Percentiles rank a stretch among this genome's conserved stretches.
Conservation (phyloP, 1,140 invertebrate species). For the Littorina saxatilis region DNA sequence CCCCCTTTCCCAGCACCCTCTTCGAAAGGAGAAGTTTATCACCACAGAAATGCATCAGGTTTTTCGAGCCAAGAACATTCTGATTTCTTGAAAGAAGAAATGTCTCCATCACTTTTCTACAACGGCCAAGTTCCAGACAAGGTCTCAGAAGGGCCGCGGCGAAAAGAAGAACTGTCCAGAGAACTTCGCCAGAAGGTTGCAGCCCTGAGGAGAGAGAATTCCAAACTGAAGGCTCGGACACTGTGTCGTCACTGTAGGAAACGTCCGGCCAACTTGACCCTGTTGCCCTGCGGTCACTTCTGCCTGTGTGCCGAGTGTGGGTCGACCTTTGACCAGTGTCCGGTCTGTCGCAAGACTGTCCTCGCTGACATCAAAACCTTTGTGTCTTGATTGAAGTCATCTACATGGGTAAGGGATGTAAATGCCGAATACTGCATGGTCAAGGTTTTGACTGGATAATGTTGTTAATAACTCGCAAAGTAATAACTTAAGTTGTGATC, state of each 20-base stretch:
- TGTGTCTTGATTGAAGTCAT: too few species aligned
- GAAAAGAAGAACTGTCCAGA: not conserved
- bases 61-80: not conserved
- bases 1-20: too few species aligned
- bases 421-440: too few species aligned
- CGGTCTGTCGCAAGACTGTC: slow-evolving; percentile 5
- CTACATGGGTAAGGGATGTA: too few species aligned
- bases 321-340: not conserved
- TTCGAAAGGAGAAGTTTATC: not conserved
- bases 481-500: too few species aligned
- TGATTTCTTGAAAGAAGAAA: not conserved
- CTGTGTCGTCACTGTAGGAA: not conserved
- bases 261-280: not conserved
- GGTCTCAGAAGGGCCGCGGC: not conserved
- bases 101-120: not conserved
- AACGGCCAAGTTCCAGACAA: not conserved
- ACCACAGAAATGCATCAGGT: not conserved
- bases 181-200: not conserved
- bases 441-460: too few species aligned
- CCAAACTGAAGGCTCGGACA: not conserved
- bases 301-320: slow-evolving; percentile 19
- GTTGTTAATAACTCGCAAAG: too few species aligned
- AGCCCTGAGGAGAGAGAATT: slow-evolving; percentile 9
- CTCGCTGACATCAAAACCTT: slow-evolving; percentile 15
- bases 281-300: slow-evolving; percentile 32